These are phyloP conservation scores for Phania funesta DNA, from an alignment of 2,888 invertebrate genomes.

Conservation along the genomic window DNA sequence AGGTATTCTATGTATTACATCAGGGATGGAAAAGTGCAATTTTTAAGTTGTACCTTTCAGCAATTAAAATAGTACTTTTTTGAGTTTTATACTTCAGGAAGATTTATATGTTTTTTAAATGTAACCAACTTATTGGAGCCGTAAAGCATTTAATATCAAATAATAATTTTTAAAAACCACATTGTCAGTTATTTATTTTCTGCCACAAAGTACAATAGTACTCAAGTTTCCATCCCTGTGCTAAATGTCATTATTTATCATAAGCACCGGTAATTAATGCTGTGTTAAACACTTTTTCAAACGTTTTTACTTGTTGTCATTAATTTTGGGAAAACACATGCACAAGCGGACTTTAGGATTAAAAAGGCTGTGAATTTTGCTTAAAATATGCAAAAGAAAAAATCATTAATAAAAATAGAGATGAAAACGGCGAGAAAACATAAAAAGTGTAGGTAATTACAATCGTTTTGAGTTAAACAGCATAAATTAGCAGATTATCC, in stretches of 20 bases:
- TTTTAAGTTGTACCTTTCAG: no score
- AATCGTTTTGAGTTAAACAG: conserved; percentile 17
- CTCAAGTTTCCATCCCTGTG: not conserved
- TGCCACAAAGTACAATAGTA: no score
- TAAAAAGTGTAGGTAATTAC: conserved; percentile 40
- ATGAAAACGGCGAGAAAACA: not conserved
- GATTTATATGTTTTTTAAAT: no score
- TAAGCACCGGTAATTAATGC: conserved; percentile 29
- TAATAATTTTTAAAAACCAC: no score
- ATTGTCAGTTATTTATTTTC: no score
- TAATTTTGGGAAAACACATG: not conserved
- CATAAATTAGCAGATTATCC: conserved; percentile 45
- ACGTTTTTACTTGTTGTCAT: not conserved
- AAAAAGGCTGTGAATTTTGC: not conserved
- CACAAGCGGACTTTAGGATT: not conserved
- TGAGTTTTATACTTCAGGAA: no score
- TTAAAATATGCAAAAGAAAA: not conserved
- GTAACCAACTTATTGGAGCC: no score
- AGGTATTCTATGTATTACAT: no score
- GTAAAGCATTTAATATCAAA: no score
- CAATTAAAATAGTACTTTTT: no score
- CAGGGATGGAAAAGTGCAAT: no score
- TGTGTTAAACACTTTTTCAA: conserved; percentile 7
- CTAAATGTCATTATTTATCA: not conserved
- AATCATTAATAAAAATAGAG: conserved; percentile 25